Evolutionary conservation across 1,140 invertebrate genomes (phyloP).

Genomic region (Bradynema listronoti): DNA sequence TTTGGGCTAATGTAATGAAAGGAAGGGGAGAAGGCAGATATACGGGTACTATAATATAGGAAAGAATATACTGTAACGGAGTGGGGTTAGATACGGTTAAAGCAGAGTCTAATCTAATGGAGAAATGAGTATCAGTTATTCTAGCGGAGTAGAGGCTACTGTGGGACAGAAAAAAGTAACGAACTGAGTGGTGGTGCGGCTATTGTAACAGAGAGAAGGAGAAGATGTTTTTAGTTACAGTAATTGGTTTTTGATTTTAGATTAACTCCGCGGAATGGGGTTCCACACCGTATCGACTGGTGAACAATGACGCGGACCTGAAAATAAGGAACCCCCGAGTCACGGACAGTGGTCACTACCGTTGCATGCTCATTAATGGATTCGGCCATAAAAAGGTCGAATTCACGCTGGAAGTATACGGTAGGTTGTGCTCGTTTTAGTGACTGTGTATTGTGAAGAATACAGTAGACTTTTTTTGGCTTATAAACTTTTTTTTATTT

Average conservation of each 20-base stretch:
- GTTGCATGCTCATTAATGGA: slow-evolving; percentile 26
- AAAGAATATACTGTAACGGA: neutral
- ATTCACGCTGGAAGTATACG: slow-evolving; percentile 25
- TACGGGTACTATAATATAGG: neutral
- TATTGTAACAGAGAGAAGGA: no score
- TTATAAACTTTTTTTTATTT: no score
- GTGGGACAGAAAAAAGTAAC: no score
- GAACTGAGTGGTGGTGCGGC: no score
- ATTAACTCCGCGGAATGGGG: slow-evolving; percentile 12
- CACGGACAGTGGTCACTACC: slow-evolving; percentile 16
- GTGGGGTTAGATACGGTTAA: no score
- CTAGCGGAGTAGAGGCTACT: no score
- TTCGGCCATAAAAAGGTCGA: slow-evolving; percentile 23
- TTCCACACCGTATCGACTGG: slow-evolving; percentile 6
- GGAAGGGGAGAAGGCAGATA: neutral
- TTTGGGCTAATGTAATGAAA: neutral
- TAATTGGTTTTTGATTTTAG: neutral
- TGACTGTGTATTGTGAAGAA: no score
- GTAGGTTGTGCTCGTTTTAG: no score
- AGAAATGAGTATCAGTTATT: no score
- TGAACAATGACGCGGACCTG: slow-evolving; percentile 20
- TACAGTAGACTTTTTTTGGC: no score
- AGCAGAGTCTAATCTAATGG: no score
- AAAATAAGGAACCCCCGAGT: slow-evolving; percentile 20
- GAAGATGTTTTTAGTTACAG: no score